phyloP scores from a whole-genome alignment of 2,888 invertebrate species.

The Xestia sexstrigata region DNA sequence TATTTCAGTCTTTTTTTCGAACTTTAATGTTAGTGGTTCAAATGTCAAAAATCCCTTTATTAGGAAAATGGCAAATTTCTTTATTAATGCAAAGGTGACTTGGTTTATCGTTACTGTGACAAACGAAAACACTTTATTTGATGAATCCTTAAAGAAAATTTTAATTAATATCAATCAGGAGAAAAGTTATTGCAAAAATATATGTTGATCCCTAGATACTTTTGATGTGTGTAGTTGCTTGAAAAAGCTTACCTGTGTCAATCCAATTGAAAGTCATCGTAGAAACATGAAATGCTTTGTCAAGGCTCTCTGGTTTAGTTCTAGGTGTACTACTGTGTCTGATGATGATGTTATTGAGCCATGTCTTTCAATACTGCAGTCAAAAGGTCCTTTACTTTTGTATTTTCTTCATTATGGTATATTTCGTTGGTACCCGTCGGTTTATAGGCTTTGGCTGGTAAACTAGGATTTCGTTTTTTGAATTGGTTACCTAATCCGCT shows the following conservation, averaged over 20 bases:
- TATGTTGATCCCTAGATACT: no score
- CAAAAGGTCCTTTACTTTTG: not conserved
- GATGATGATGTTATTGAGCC: not conserved
- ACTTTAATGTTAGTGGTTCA: no score
- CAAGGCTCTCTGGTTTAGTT: not conserved
- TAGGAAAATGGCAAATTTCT: no score
- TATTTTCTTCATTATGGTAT: not conserved
- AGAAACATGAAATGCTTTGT: not conserved
- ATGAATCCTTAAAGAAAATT: no score
- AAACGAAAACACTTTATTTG: no score
- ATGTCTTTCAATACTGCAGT: not conserved
- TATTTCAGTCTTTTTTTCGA: no score
- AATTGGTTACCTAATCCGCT: not conserved
- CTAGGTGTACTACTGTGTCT: not conserved
- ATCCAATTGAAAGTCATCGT: not conserved
- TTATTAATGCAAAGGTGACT: no score
- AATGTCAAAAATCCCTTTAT: no score
- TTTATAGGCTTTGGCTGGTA: not conserved
- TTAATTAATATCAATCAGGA: no score
- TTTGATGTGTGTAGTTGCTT: no score
- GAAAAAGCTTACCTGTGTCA: not conserved
- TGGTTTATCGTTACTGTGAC: no score
- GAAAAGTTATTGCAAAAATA: no score
- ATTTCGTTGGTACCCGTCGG: not conserved
- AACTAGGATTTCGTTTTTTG: not conserved